Percentiles rank a stretch among this genome's conserved stretches.
These are phyloP conservation scores for Strigamia transsilvanica DNA, from an alignment of 2,888 invertebrate species.

Conservation along the genomic window DNA sequence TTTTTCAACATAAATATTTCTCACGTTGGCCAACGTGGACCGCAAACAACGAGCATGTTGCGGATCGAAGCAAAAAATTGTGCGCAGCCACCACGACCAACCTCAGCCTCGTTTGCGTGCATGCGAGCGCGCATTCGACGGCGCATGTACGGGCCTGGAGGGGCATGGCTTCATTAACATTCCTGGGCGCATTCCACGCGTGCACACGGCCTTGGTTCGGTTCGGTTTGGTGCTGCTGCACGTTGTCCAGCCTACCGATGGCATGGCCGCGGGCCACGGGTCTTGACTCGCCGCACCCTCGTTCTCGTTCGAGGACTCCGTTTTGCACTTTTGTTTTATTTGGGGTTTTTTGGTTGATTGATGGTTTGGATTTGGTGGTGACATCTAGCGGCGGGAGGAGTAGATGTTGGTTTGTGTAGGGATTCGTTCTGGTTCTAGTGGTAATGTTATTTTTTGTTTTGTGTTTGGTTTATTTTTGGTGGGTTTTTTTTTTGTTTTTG, in stretches of 20 bases:
- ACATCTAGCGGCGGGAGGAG: no score
- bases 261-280: neutral
- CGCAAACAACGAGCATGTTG: neutral
- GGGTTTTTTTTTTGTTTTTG: no score
- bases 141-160: conserved; percentile 14
- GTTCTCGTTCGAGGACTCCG: neutral
- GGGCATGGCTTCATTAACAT: conserved; percentile 53
- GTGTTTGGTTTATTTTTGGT: no score
- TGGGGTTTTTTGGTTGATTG: neutral
- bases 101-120: neutral
- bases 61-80: neutral
- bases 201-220: conserved; percentile 51
- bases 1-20: neutral
- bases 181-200: conserved; percentile 53
- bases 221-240: neutral
- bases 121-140: neutral
- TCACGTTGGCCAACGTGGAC: conserved; percentile 12
- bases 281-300: no score
- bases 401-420: no score
- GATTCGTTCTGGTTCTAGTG: no score
- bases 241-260: conserved; percentile 10
- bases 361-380: neutral
- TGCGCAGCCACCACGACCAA: neutral
- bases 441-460: no score
- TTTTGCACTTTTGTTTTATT: conserved; percentile 6